Conservation (phyloP, 1,140 invertebrate genomes). For the Drosophila sechellia region DNA sequence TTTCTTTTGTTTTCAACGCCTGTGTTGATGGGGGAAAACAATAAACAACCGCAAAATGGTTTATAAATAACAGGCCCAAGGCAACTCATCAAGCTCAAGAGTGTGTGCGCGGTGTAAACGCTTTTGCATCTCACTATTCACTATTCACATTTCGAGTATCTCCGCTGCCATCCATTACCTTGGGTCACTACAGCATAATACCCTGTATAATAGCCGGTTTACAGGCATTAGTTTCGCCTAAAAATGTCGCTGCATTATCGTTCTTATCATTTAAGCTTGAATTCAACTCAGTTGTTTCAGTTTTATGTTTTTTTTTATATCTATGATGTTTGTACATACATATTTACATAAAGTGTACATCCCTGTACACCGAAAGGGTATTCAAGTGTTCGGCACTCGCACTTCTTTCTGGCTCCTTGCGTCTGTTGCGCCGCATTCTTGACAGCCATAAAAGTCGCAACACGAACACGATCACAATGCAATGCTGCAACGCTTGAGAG, state of each 20-base stretch:
- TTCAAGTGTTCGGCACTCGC: not conserved
- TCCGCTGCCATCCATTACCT: slow-evolving; percentile 12
- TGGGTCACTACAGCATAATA: not conserved
- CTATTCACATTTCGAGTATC: slow-evolving; percentile 25
- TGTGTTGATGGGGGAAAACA: slow-evolving; percentile 15
- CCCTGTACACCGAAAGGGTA: not conserved
- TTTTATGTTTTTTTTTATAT: too few relatives aligned
- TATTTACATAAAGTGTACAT: too few relatives aligned
- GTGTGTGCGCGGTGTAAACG: slow-evolving; percentile 29
- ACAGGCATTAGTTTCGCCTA: not conserved
- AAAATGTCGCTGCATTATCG: not conserved
- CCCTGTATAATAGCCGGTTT: slow-evolving; percentile 3
- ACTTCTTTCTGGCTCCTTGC: slow-evolving; percentile 11
- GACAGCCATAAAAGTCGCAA: slow-evolving; percentile 61
- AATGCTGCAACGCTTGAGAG: slow-evolving; percentile 58
- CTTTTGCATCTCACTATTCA: slow-evolving; percentile 36
- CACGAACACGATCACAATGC: slow-evolving; percentile 49
- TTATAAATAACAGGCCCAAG: slow-evolving; percentile 43
- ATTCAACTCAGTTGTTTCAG: too few relatives aligned
- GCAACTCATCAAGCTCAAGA: slow-evolving; percentile 22
- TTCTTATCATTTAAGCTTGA: too few relatives aligned
- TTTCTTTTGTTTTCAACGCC: slow-evolving; percentile 36
- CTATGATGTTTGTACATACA: too few relatives aligned
- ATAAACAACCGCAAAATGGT: slow-evolving; percentile 46
- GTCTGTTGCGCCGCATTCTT: slow-evolving; percentile 55